Base-by-base conservation (phyloP, 2,888 invertebrate species). In the Sympetrum striolatum region DNA sequence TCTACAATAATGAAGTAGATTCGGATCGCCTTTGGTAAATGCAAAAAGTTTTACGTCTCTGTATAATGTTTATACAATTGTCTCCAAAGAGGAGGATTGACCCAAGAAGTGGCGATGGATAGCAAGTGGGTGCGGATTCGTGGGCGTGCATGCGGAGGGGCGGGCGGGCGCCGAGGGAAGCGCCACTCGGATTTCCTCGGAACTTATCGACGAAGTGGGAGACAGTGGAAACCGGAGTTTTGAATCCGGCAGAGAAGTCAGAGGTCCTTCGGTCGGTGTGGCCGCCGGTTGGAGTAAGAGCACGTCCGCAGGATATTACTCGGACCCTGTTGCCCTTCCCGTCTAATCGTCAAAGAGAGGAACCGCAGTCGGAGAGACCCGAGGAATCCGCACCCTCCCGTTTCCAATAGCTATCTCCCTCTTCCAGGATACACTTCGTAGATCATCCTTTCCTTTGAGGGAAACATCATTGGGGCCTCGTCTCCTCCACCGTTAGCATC, bases 401-500 rank as follows among this genome's bases (percentile, higher is more conserved):
- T 25, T 5, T 2, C 1, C 86, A 86, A 10, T 10, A n/a, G 25
- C 60, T 37, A 31, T 14, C 12, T 8, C 31, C 2, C 31, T 44
- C 44, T 8, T 44, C 44, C 44, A 44, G 44, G 44, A 10, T 15
- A 31, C 48, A 12, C 81, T 5, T 53, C 48, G 15, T 14, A 53
- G 53, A 31, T 44, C 14, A 25, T 31, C 31, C 53, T 53, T 53
- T 31, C 18, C 31, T 37, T 14, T 8, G 2, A n/a, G 53, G n/a
- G 48, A 53, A 14, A 18, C 14, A 12, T 14, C 6, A 5, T 35
- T 18, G 82, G 6, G 53, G n/a, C 8, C 39, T 37, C 37, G 82
- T 35, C 86, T 86, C 86, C 60, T 60, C 86, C 86, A 86, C 64
- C 86, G 86, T 86, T 86, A 37, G 86, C 86, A 35, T 86, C 86